A percentile compares a stretch with the other conserved stretches of the same genome.
Conservation (phyloP, 1,140 invertebrate species). For the Phenacoccus solenopsis region DNA sequence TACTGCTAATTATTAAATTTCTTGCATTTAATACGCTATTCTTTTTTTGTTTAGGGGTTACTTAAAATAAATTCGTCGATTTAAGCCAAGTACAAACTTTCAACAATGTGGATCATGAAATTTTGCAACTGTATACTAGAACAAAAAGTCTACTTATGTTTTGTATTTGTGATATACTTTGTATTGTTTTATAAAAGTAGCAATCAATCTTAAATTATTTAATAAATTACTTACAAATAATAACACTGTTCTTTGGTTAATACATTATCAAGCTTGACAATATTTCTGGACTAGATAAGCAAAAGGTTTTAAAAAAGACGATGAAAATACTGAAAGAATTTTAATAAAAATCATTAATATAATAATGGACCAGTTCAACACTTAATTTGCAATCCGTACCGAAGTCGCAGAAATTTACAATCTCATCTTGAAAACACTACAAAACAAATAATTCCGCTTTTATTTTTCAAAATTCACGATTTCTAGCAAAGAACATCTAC, state of each 20-base stretch:
- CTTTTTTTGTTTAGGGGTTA: neutral
- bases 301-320: neutral
- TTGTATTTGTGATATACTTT: neutral
- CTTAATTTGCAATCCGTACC: too few relatives aligned
- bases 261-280: neutral
- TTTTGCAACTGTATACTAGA: neutral
- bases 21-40: neutral
- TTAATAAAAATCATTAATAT: too few relatives aligned
- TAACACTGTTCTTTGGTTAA: too few relatives aligned
- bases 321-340: neutral
- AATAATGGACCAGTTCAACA: too few relatives aligned
- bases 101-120: neutral
- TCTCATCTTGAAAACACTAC: conserved; percentile 8
- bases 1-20: too few relatives aligned
- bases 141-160: neutral
- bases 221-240: neutral
- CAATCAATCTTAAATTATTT: neutral
- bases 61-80: neutral
- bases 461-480: too few relatives aligned
- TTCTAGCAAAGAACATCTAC: neutral
- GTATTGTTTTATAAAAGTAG: neutral
- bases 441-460: neutral
- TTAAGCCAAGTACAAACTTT: too few relatives aligned
- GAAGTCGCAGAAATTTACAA: neutral
- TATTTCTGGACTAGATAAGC: neutral